Conservation (phyloP, 2,888 invertebrate species). For the Bellardia pandia region DNA sequence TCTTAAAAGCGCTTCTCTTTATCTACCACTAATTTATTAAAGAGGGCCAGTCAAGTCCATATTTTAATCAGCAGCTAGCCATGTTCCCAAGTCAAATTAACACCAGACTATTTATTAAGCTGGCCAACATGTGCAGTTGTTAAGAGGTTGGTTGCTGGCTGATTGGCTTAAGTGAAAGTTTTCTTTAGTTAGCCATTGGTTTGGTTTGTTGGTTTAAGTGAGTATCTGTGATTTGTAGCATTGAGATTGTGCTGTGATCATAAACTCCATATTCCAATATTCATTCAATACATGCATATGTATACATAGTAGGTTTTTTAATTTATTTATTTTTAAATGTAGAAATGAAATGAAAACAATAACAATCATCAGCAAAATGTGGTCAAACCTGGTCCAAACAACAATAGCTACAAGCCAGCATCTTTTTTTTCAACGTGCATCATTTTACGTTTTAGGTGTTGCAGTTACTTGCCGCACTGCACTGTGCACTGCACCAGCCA, state of each 20-base stretch:
- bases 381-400: constrained; percentile 61
- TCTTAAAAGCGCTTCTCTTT: not conserved
- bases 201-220: constrained; percentile 25
- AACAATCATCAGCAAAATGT: constrained; percentile 48
- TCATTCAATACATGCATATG: constrained; percentile 10
- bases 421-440: constrained; percentile 21
- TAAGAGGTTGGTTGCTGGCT: not conserved
- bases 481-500: not conserved
- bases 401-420: constrained; percentile 9
- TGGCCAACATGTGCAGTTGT: not conserved
- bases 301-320: no score
- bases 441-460: constrained; percentile 35
- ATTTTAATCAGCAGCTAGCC: constrained; percentile 12
- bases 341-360: constrained; percentile 40
- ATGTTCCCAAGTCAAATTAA: constrained; percentile 14
- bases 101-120: not conserved
- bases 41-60: not conserved
- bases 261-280: constrained; percentile 17
- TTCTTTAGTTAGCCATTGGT: constrained; percentile 17
- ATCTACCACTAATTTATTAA: not conserved
- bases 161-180: constrained; percentile 52
- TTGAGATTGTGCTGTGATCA: not conserved
- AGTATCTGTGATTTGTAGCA: constrained; percentile 20
- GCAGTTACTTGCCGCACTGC: not conserved
- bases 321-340: not conserved